Evolutionary conservation across 1,140 invertebrate species (phyloP), one percentile per base, ranked within the genome.

Genomic region (Euschistus heros): DNA sequence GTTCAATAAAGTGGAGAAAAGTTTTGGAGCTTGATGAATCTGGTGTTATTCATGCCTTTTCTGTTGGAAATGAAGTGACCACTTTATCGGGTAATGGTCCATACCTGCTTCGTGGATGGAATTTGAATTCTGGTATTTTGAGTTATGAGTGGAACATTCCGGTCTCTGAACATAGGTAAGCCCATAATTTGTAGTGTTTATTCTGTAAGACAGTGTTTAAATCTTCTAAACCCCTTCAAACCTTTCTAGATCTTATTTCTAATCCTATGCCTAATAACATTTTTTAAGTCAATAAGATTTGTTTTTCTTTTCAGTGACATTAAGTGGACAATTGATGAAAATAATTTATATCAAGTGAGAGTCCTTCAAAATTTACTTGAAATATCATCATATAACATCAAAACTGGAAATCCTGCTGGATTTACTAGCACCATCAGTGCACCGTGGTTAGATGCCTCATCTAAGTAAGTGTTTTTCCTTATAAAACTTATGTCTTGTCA

Each of bases 1-100:
- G 87, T 63, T 82, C 89, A 72, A 82, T 92, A 70, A 74, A 88
- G 70, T 94, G 91, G 88, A 80, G 91, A 63, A 84, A 90, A 76
- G 78, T 92, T 30, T 79, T 92, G 52, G 89, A 92, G 73, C 76
- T 77, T 68, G 80, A 78, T 68, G 76, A 81, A 26, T 72, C 81
- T 37, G 77, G 72, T 33, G 37, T 44, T 68, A 76, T 83, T 70
- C 79, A 85, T 64, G 76, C 83, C 70, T 72, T 84, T 69, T 73
- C 86, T 68, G 75, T 79, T 54, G 75, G 77, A 70, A 79, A 74
- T 69, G 84, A 87, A 69, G 78, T 88, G 60, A 77, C 90, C 20
- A 86, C 87, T 0, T 81, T 93, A 0, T 79, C 81, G 65, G 86
- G 86, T 67, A 79, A 80, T 67, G 86, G 85, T 67, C 82, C 83